Evolutionary conservation across 2,797 vertebrate species (phyloP), one percentile per base, ranked within the genome.

Genomic region (Muscicapa striata): DNA sequence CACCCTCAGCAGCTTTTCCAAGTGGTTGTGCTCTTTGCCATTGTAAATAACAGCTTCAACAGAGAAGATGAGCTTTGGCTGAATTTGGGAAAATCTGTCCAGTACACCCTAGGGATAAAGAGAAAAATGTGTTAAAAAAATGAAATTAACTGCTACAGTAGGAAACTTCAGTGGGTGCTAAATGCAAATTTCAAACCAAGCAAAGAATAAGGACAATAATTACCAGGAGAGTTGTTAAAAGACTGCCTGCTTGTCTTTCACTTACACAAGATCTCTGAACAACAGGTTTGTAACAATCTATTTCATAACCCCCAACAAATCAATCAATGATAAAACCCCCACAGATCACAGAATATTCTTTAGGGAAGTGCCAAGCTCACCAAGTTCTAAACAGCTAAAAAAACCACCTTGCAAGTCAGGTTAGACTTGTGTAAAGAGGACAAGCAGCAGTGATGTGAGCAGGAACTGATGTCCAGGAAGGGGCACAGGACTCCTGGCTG

Each of bases 31-130:
- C 13, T 98, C 98, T 95, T 99, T 99, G 94, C 99, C 98, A 5
- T 99, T 99, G 97, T 99, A 99, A 72, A 99, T 94, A 29, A 99
- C 99, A 2, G 99, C 99, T 59, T 99, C 98, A 2, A 99, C 99
- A 0, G 99, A 99, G 97, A 99, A 99, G 93, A 99, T 98, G 59
- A 99, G 95, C 87, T 99, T 99, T 7, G 99, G 99, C 95, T 99
- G 99, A 90, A 99, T 99, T 92, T 99, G 99, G 75, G 99, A 99
- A 95, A 99, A 98, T 55, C 99, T 98, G 97, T 99, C 99, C 76
- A 99, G 98, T 1, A 99, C 99, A 2, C 99, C 99, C 99, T 99
- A 93, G 6, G 67, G 9, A 40, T 11, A 61, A 41, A 79, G 54
- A 62, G 9, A 46, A 69, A 63, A n/a, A 30, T 5, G 41, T 22